Base-by-base conservation (phyloP, 2,888 invertebrate genomes). In the Nesidiocoris tenuis region DNA sequence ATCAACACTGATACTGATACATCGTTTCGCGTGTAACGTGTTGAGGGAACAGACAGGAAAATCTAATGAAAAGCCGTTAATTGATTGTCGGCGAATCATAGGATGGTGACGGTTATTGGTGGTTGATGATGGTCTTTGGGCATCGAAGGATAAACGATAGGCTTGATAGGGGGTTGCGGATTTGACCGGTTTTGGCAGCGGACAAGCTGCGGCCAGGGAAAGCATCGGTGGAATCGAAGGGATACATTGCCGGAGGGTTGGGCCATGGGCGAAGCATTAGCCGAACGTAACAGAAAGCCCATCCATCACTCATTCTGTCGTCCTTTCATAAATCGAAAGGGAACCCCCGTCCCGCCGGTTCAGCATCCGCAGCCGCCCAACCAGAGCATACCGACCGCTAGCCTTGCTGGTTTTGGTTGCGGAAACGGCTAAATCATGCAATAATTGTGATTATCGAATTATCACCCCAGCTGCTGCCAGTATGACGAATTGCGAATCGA, bases 311-410 rank as follows among this genome's bases (percentile, higher is more conserved):
- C 22, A 39, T 18, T 25, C 63, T 72, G 72, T 72, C 72, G 61
- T 56, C 72, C 72, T 72, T 72, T 72, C 72, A 72, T 72, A 72
- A 72, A 72, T 72, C 72, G 24, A 61, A 63, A 63, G 16, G 22
- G 9, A 19, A 22, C 22, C 19, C 19, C 61, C n/a, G n/a, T n/a
- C 72, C 17, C 22, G 21, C 63, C 70, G 24, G 57, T 54, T 24
- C 70, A 22, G 23, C 61, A 19, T 61, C 55, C 39, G 2, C 65
- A 12, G 5, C 39, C 18, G 18, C 39, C 17, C 65, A n/a, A n/a
- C n/a, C n/a, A n/a, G n/a, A n/a, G n/a, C n/a, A n/a, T n/a, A n/a
- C n/a, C n/a, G n/a, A n/a, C n/a, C n/a, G n/a, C n/a, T n/a, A n/a
- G n/a, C n/a, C n/a, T n/a, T n/a, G n/a, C n/a, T n/a, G n/a, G n/a